Base-by-base conservation (phyloP, 2,797 vertebrate genomes). In the Lindbergichthys nudifrons region DNA sequence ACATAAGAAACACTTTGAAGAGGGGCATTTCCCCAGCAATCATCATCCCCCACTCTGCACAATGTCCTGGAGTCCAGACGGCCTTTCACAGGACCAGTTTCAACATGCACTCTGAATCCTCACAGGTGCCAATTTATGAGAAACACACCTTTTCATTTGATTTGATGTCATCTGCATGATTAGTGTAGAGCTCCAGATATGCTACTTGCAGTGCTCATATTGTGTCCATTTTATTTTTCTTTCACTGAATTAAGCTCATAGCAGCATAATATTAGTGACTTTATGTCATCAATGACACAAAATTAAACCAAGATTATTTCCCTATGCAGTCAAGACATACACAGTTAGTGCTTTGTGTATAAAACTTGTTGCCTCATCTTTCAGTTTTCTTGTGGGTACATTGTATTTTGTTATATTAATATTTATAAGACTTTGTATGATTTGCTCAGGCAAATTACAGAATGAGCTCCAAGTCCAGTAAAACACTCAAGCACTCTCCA, bases 1-100 rank as follows among this genome's bases (percentile, higher is more conserved):
- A 88, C 79, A 86, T 78, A 80, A 83, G 84, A 87, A 91, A 89
- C 66, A 86, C 81, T 89, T 83, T 52, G 65, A 80, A 11, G 42
- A 57, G 76, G 66, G 68, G 75, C 32, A 48, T 50, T 69, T 52
- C 61, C 68, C 70, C 75, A 73, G 15, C 65, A 26, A 41, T 45
- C 51, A 7, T 54, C 65, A 11, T 48, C 74, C 56, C 53, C 65
- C 60, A 50, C 65, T 26, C 76, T 65, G 65, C 61, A 80, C 63
- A n/a, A 61, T 5, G 43, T 75, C 73, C 67, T 65, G 46, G 60
- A 72, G 59, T 71, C 53, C 68, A 73, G 50, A 42, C 66, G 46
- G 67, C 71, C 69, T 43, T 47, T 65, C 58, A 52, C n/a, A 5
- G 23, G 43, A 51, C 65, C 60, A 63, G 70, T 23, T 77, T 42